These are phyloP conservation scores for Rhea pennata DNA, from an alignment of 2,113 vertebrate genomes.

Conservation along the genomic window DNA sequence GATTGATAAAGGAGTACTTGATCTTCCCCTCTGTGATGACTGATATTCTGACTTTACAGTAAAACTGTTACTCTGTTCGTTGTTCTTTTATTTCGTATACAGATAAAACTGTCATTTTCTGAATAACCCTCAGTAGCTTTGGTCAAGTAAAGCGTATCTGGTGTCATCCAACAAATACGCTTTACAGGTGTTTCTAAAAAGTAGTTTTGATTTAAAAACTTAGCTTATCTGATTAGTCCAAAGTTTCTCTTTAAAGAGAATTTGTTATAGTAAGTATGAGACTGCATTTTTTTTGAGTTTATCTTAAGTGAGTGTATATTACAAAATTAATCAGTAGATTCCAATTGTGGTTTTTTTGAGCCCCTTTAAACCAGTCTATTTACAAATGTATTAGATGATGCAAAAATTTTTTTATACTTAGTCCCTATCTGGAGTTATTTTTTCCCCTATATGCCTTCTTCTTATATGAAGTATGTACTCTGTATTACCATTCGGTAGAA, in stretches of 20 bases:
- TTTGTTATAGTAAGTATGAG: background rate
- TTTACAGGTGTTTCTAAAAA: background rate
- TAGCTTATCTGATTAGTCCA: background rate
- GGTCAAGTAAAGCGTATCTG: background rate
- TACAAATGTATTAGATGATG: background rate
- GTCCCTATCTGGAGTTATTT: background rate
- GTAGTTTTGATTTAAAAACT: background rate
- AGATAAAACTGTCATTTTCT: background rate
- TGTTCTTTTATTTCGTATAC: background rate
- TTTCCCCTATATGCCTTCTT: background rate
- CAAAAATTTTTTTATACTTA: background rate
- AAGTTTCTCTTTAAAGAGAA: background rate
- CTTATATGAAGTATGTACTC: background rate
- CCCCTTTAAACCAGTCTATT: background rate
- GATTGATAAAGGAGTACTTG: background rate
- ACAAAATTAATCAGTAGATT: background rate
- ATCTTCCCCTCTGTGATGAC: background rate
- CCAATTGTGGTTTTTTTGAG: background rate
- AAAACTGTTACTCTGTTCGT: background rate
- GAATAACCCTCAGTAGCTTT: background rate
- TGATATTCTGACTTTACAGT: background rate
- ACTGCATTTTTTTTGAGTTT: background rate
- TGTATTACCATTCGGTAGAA: background rate
- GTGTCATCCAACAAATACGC: accelerated
- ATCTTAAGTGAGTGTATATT: background rate